Evolutionary conservation across 2,888 invertebrate genomes (phyloP), one percentile per base, ranked within the genome.

Genomic region (Scrobipalpa atriplicella): DNA sequence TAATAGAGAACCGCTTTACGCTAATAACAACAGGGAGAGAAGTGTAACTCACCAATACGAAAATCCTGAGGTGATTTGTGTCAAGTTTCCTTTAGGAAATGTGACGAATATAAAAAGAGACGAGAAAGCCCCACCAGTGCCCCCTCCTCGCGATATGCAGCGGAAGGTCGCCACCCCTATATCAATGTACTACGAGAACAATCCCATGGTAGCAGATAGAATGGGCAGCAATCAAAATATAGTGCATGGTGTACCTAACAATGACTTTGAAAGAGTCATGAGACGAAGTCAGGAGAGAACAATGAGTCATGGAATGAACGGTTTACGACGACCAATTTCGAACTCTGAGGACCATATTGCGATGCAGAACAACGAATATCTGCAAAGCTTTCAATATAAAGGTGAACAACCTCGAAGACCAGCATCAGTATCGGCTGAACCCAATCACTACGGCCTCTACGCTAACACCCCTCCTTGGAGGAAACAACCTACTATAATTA

Each of bases 91-190:
- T 16, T 75, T 93, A 54, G 93, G 93, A 66, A 93, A 91, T 75
- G 87, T 91, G 7, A 85, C 86, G 52, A 87, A 87, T 71, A 82
- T 85, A 47, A 89, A 86, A 72, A 86, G 85, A 73, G 92, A 93
- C 58, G 89, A 90, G 64, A 93, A 91, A 61, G 78, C 94, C 47
- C 96, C 97, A 6, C 97, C 97, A 0, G 95, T 95, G 3, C 97
- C 97, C 38, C 97, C 97, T 0, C 96, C 97, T n/a, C 91, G 96
- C 74, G 96, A 96, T 84, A 96, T 95, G 71, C 93, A 94, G 75
- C 93, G 95, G 68, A 93, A 94, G 83, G 89, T 94, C 16, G 85
- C 93, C 19, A 92, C 93, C 41, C 91, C 91, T 69, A 72, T 92
- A 73, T 92, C 93, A 29, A 93, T 92, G 89, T 90, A 89, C 77